Evolutionary conservation across 2,113 vertebrate genomes (phyloP), one percentile per base, ranked within the genome.

Genomic region (Dermatemys mawii): DNA sequence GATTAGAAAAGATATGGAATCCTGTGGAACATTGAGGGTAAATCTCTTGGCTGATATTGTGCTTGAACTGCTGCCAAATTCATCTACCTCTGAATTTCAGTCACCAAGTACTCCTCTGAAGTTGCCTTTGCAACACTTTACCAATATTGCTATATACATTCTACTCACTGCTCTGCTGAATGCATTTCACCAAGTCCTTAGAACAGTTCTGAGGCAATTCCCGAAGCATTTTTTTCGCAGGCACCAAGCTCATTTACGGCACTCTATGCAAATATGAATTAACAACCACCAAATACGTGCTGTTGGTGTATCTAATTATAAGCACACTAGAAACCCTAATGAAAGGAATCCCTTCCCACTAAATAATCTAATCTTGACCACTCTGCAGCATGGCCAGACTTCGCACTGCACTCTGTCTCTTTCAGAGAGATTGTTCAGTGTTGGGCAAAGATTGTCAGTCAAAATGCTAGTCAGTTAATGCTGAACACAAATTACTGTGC

Each of bases 211-310:
- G 49, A 86, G 17, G 70, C 14, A 76, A 90, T 11, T 50, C 29
- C 27, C 32, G 6, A 3, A 87, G 27, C 7, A 67, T 1, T 70
- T 46, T 76, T 12, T 13, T 46, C 60, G 46, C 29, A 60, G 54
- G 44, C 14, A 90, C 29, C 13, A 87, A 6, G 19, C 35, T 70
- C 16, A 32, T 48, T 21, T 81, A 11, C 21, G 44, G 54, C 1
- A 87, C 19, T 14, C 1, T 63, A 24, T 79, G 17, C 88, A 94
- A 93, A 88, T 26, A 87, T 7, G 75, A 83, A 16, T 78, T 14
- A 26, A 0, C 1, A 22, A 27, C 3, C 4, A 70, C 73, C 41
- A 76, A 49, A 0, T n/a, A 48, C 29, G 1, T 12, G 87, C 4
- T 92, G 1, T 53, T 49, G 22, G 53, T 2, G 48, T 55, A 3